Base-by-base conservation (phyloP, 1,140 invertebrate genomes). In the Saccostrea glomerata region DNA sequence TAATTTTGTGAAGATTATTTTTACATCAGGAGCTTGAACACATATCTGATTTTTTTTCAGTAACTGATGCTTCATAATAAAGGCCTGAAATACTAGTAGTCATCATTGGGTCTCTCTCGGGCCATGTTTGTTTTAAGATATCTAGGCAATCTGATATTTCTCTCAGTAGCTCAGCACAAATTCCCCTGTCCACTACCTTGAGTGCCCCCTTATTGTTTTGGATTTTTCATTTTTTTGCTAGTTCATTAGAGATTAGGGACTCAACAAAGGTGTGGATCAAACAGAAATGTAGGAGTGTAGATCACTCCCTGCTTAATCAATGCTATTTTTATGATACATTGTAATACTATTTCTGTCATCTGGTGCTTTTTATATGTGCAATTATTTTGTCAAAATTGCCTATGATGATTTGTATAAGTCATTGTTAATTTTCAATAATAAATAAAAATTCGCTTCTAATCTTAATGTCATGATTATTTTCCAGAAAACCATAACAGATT, bases 341-440 rank as follows among this genome's bases (percentile, higher is more conserved):
- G 47, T 47, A 30, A 13, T 77, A 77, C 70, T 77, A 77, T 77
- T 30, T 15, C 70, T 77, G 70, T 77, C 70, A 77, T 77, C 70
- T 77, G 70, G 70, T 77, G 70, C 70, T 77, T 77, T 77, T 77
- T 36, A 77, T 3, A 20, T 77, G 70, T 77, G 70, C 70, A 77
- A 77, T 77, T 36, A 77, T 25, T 36, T 30, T 77, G 70, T 77
- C 25, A 77, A 77, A 77, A 40, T 77, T 77, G 70, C 70, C 23
- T 77, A 77, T 77, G 30, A 77, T 77, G 70, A 77, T 77, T 23
- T 77, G 25, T 77, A 73, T 73, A 25, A 77, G 30, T 25, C 70
- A 77, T 77, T 77, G 70, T 77, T 77, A 77, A 77, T 77, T 77
- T 77, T 77, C 70, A 25, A 15, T 77, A 77, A 77, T 77, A 77